These are phyloP conservation scores for Nanorana parkeri DNA, from an alignment of 2,113 vertebrate species.

Conservation along the genomic window DNA sequence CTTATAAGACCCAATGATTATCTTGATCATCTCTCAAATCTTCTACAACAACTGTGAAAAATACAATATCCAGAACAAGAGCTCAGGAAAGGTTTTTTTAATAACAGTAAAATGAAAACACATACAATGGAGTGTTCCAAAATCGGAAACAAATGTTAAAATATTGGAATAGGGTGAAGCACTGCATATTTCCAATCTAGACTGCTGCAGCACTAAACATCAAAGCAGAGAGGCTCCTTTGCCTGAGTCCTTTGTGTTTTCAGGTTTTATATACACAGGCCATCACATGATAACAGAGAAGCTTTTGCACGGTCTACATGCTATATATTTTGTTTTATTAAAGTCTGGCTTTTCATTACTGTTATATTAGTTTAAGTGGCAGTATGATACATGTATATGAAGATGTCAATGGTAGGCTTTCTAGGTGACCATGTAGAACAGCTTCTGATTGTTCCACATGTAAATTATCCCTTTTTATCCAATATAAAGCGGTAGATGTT, in stretches of 20 bases:
- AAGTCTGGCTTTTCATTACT: conserved; percentile 44
- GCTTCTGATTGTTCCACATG: no score
- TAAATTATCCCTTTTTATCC: no score
- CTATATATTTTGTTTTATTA: conserved; percentile 25
- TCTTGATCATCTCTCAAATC: no score
- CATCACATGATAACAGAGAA: conserved; percentile 37
- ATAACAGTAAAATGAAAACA: conserved; percentile 74
- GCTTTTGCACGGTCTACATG: not conserved
- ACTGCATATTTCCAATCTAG: conserved; percentile 61
- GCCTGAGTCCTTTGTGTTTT: conserved; percentile 60
- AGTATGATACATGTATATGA: not conserved
- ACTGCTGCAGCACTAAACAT: conserved; percentile 67
- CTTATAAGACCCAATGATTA: no score
- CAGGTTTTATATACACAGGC: conserved; percentile 55
- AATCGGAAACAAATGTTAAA: conserved; percentile 76
- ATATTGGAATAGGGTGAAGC: conserved; percentile 58
- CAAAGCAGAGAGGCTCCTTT: conserved; percentile 66
- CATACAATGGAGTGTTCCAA: conserved; percentile 66
- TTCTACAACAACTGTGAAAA: no score
- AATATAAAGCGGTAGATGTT: no score
- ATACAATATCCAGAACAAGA: no score
- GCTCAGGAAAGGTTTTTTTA: conserved; percentile 57
- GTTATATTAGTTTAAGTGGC: conserved; percentile 38
- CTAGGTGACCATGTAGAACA: no score
- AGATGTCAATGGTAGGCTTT: no score